Conservation (phyloP, 2,113 vertebrate genomes). For the Trogon surrucura region DNA sequence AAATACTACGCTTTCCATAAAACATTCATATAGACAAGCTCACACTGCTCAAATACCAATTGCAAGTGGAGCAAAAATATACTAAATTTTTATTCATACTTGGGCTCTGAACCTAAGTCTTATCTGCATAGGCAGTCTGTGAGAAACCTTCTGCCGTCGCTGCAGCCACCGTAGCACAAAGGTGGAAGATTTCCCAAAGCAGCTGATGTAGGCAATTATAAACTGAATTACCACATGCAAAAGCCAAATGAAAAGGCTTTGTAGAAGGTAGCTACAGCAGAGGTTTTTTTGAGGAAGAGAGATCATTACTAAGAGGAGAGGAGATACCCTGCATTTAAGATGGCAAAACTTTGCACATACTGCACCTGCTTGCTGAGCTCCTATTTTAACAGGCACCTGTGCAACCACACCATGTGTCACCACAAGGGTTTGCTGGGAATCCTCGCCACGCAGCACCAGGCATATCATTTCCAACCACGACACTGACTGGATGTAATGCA, state of each 20-base stretch:
- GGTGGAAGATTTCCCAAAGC: conserved; percentile 50
- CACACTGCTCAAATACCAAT: conserved; percentile 3
- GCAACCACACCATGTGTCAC: background rate
- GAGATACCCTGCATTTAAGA: background rate
- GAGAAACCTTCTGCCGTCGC: conserved; percentile 22
- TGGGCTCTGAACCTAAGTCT: background rate
- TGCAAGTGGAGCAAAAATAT: conserved; percentile 2
- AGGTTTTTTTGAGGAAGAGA: background rate
- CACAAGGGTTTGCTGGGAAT: background rate
- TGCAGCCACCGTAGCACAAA: background rate
- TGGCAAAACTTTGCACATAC: background rate
- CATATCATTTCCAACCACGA: fast-evolving
- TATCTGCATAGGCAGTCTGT: conserved; percentile 15
- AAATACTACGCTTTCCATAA: conserved; percentile 47
- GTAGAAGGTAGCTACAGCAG: background rate
- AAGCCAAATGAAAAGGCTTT: conserved; percentile 30
- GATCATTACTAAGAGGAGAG: background rate
- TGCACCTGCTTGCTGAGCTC: background rate
- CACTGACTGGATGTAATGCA: background rate
- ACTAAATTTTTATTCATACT: background rate
- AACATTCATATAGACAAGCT: conserved; percentile 40
- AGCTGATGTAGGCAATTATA: conserved; percentile 31
- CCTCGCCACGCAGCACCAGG: background rate
- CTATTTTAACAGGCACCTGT: background rate
- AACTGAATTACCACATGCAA: conserved; percentile 15